Base-by-base conservation (phyloP, 1,140 invertebrate species). In the Apolygus lucorum region DNA sequence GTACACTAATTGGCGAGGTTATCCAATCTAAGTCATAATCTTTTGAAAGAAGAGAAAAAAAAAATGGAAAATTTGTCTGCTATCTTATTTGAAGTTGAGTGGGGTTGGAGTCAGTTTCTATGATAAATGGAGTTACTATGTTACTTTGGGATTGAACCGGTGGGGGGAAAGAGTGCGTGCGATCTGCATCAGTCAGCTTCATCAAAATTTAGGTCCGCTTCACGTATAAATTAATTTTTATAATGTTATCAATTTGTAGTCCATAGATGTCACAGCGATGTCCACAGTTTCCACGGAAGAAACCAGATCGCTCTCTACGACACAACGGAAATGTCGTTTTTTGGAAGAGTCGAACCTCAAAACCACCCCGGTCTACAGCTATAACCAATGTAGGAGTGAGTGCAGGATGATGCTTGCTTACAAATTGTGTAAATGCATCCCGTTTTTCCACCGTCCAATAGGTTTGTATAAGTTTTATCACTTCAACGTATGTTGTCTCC, bases 311-410 rank as follows among this genome's bases (percentile, higher is more conserved):
- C 79, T 88, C 52, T 83, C 76, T 1, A 78, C 86, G 0, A 77
- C 76, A 1, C 87, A 88, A 73, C 78, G 87, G 68, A 84, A 85
- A 70, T 88, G 87, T 72, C 79, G 85, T 4, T 87, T 86, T 73
- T 77, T 79, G 14, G 76, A 86, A 67, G 87, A 88, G 77, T 79
- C 79, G n/a, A 83, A 87, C 64, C 76, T 88, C 42, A 74, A 77
- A 62, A 83, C 85, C 59, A 85, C 82, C 68, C 81, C 85, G 0
- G 83, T 86, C 13, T 88, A 88, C 74, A 83, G 84, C 1, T 88
- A 87, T 72, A 84, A 82, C 0, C 76, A 87, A 69, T 88, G 87
- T 72, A 78, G 85, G 1, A 85, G 84, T 76, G 85, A 88, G 72
- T 88, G 87, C 67, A 80, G 87, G 14, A 80, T 86, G 71, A 76